Base-by-base conservation (phyloP, 2,113 vertebrate genomes). In the Otocyon megalotis region DNA sequence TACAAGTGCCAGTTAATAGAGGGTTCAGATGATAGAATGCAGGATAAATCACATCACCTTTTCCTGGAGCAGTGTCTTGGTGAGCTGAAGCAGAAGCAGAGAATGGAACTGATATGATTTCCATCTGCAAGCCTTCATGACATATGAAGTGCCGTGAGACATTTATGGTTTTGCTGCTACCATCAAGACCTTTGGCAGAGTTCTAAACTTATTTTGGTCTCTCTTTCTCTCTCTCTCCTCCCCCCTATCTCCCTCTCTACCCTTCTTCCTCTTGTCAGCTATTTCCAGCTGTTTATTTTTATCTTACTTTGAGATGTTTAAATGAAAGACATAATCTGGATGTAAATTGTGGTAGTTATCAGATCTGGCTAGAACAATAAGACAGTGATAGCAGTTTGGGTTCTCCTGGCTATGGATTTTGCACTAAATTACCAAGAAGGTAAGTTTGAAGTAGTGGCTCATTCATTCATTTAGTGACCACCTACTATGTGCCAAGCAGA, bases 211-310 rank as follows among this genome's bases (percentile, higher is more conserved):
- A 92, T 96, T 97, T 93, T 94, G 56, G 86, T 90, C 77, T 96
- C n/a, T 80, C 50, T 95, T 5, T 53, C 50, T 84, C 43, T 76
- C 20, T 3, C 24, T 43, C 26, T 28, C n/a, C 72, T 11, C 71
- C 53, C 86, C 35, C 43, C 65, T 24, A 50, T 2, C 14, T n/a
- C 56, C 30, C n/a, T 82, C 24, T 81, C 32, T 63, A 15, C 28
- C 17, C 90, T 13, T 82, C 53, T 86, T 43, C 48, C 60, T 97
- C 76, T 89, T 83, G 50, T 74, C 90, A 93, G 95, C 81, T 94
- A 90, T 97, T 96, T 97, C 88, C 81, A 96, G 93, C 79, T 97
- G 89, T 87, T 97, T 97, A 94, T 97, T 97, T 98, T 96, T 94
- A 92, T 92, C 74, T 97, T 94, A 83, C 89, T 93, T 93, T 88